These are phyloP conservation scores for Gouania willdenowi DNA, from an alignment of 2,797 vertebrate genomes.

Conservation along the genomic window DNA sequence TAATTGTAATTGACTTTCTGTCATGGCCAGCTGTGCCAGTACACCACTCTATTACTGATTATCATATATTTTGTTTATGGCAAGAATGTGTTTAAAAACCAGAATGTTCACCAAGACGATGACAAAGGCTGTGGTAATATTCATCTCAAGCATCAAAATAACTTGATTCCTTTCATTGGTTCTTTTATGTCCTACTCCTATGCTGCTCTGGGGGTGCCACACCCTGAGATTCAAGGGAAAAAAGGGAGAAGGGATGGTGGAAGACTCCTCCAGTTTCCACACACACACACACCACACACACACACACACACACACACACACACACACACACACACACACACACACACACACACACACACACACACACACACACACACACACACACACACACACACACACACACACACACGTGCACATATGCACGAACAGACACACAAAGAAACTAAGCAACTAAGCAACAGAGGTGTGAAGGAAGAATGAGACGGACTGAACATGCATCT, in stretches of 20 bases:
- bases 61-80: too few species aligned
- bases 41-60: too few species aligned
- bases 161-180: too few species aligned
- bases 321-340: too few species aligned
- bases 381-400: neutral
- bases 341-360: neutral
- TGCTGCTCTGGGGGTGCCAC: conserved; percentile 44
- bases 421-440: neutral
- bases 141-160: too few species aligned
- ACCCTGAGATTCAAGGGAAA: too few species aligned
- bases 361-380: neutral
- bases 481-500: conserved; percentile 12
- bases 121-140: too few species aligned
- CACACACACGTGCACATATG: neutral
- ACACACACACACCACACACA: neutral
- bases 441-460: conserved; percentile 25
- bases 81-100: too few species aligned
- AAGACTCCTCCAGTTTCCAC: conserved; percentile 18
- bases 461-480: conserved; percentile 42
- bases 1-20: too few species aligned
- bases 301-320: neutral
- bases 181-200: conserved; percentile 12
- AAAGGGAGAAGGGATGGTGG: conserved; percentile 10
- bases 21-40: too few species aligned
- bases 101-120: too few species aligned